These are phyloP conservation scores for Caenorhabditis sp. DNA, from an alignment of 2,888 invertebrate species.

Conservation along the genomic window DNA sequence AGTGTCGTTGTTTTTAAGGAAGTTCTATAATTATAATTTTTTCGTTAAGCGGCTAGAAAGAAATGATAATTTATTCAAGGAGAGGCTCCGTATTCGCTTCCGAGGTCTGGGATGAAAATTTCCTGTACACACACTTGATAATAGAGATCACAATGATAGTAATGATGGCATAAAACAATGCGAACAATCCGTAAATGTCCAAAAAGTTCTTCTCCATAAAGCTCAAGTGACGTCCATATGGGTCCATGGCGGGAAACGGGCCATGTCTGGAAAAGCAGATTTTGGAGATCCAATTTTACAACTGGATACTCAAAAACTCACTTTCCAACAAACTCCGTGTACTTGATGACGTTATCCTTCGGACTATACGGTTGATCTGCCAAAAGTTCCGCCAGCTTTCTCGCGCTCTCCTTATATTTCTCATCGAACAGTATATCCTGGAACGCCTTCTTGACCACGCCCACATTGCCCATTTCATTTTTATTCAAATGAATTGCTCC, in stretches of 20 bases:
- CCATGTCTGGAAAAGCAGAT: slow-evolving; percentile 37
- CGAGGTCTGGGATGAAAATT: slow-evolving; percentile 13
- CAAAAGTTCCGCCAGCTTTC: slow-evolving; percentile 35
- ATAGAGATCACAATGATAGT: slow-evolving; percentile 2
- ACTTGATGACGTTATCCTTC: slow-evolving; percentile 46
- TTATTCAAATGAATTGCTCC: slow-evolving; percentile 45
- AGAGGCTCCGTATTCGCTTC: no score
- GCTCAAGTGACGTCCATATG: slow-evolving; percentile 50
- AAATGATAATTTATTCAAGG: no score
- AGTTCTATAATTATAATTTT: no score
- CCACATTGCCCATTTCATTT: slow-evolving; percentile 11
- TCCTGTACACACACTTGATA: slow-evolving; percentile 12
- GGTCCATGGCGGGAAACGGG: slow-evolving; percentile 41
- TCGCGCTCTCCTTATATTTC: slow-evolving; percentile 23
- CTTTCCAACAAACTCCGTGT: slow-evolving; percentile 58
- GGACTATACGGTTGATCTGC: slow-evolving; percentile 50
- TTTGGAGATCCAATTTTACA: no score
- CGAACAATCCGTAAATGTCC: slow-evolving; percentile 17
- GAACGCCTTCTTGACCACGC: slow-evolving; percentile 28
- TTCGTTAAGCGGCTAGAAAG: no score
- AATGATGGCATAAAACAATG: background rate
- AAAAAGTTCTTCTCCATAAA: slow-evolving; percentile 41
- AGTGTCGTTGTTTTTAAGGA: no score
- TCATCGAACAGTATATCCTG: slow-evolving; percentile 26
- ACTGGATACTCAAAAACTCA: slow-evolving; percentile 13